phyloP scores from a whole-genome alignment of 2,797 vertebrate genomes.

The Aulostomus chinensis region DNA sequence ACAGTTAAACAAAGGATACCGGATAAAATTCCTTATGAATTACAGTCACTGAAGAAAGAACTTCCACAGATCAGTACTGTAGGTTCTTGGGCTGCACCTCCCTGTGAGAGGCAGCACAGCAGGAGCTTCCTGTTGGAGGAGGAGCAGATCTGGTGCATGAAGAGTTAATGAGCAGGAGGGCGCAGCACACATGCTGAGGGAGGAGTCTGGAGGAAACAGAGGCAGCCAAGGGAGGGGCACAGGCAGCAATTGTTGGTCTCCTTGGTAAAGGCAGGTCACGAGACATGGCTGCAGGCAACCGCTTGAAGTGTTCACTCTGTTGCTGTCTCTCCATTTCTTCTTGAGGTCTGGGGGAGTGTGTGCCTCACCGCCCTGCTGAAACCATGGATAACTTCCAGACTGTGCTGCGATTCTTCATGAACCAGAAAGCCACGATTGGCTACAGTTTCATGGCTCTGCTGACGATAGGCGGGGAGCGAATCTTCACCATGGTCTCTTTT shows the following conservation, averaged over 20 bases:
- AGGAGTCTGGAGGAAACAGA: constrained; percentile 28
- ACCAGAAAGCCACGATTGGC: constrained; percentile 88
- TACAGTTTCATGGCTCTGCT: constrained; percentile 92
- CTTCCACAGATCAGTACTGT: no score
- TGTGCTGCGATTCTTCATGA: constrained; percentile 84
- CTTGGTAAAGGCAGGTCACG: not conserved
- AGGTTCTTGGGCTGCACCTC: not conserved
- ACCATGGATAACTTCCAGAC: constrained; percentile 87
- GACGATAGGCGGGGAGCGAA: constrained; percentile 88
- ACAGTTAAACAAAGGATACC: no score
- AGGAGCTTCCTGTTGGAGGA: not conserved
- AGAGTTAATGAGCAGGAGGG: not conserved
- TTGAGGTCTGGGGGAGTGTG: not conserved
- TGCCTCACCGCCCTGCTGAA: not conserved
- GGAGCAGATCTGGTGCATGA: not conserved
- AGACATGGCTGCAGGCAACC: not conserved
- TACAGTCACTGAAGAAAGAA: no score
- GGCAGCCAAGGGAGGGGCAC: constrained; percentile 50
- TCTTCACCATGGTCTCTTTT: constrained; percentile 91
- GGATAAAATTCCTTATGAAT: no score
- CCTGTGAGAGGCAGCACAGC: not conserved
- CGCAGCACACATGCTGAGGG: constrained; percentile 11
- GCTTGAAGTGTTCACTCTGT: not conserved
- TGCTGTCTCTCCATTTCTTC: not conserved
- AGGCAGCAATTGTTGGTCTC: constrained; percentile 19